phyloP scores from a whole-genome alignment of 2,888 invertebrate genomes.

The Andricus curvator region DNA sequence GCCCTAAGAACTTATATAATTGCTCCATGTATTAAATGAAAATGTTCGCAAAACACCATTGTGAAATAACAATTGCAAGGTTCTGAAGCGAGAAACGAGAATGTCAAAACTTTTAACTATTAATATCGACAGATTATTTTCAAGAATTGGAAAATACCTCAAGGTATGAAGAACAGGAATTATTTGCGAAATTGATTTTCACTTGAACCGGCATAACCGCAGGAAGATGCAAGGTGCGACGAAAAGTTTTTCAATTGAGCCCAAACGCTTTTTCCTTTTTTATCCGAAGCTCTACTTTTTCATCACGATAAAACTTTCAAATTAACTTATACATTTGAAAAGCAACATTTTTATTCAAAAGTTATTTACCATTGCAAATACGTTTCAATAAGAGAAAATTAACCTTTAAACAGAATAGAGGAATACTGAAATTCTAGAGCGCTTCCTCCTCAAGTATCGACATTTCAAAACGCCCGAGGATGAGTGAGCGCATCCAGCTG shows the following conservation, averaged over 20 bases:
- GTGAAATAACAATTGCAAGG: neutral
- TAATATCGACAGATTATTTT: neutral
- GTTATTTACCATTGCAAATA: too few relatives aligned
- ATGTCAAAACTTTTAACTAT: neutral
- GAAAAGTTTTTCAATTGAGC: slow-evolving; percentile 2
- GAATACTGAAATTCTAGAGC: neutral
- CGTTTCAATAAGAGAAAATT: too few relatives aligned
- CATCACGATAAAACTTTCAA: neutral
- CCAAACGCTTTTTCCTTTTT: neutral
- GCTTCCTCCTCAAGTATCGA: neutral
- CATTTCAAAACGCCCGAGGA: neutral
- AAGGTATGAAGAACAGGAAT: neutral
- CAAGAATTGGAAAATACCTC: neutral
- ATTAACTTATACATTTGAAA: neutral
- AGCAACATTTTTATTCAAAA: neutral
- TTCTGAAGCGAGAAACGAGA: neutral
- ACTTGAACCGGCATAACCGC: neutral
- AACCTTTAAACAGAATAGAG: neutral
- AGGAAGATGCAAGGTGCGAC: neutral
- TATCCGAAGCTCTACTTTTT: neutral
- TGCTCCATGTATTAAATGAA: neutral
- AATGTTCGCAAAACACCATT: neutral
- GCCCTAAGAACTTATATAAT: neutral
- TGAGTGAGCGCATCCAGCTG: neutral
- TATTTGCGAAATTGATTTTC: neutral